Conservation (phyloP, 2,797 vertebrate genomes). For the Protosalanx chinensis region DNA sequence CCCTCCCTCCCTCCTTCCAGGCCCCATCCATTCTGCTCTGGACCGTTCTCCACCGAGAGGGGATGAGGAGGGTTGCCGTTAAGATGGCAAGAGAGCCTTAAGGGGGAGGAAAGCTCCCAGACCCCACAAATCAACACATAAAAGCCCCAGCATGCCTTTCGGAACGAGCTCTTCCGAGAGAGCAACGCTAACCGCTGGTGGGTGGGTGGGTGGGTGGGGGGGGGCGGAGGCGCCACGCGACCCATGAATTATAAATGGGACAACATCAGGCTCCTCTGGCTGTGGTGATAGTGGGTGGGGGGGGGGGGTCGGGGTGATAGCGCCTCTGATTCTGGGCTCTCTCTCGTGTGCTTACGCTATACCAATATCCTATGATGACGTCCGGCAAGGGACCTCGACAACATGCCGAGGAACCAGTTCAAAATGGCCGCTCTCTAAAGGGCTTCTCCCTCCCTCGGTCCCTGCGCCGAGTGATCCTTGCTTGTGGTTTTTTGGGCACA, state of each 20-base stretch:
- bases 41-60: slow-evolving; percentile 36
- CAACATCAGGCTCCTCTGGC: not conserved
- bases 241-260: slow-evolving; percentile 7
- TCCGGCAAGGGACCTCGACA: slow-evolving; percentile 17
- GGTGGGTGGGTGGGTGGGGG: slow-evolving; percentile 5
- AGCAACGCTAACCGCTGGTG: slow-evolving; percentile 13
- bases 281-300: no score
- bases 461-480: slow-evolving; percentile 45
- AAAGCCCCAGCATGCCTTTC: not conserved
- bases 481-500: slow-evolving; percentile 53
- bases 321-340: not conserved
- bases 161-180: slow-evolving; percentile 16
- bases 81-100: slow-evolving; percentile 36
- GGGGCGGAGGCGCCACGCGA: not conserved
- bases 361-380: not conserved
- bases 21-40: not conserved
- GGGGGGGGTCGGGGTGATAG: not conserved
- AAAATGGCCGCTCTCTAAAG: slow-evolving; percentile 40
- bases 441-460: slow-evolving; percentile 19
- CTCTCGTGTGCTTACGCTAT: not conserved
- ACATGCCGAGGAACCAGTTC: slow-evolving; percentile 25
- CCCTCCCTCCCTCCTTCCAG: not conserved
- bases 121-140: slow-evolving; percentile 42
- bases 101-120: slow-evolving; percentile 30
- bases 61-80: slow-evolving; percentile 49